Conservation (phyloP, 1,140 invertebrate genomes). For the Drosophila pseudoobscura region DNA sequence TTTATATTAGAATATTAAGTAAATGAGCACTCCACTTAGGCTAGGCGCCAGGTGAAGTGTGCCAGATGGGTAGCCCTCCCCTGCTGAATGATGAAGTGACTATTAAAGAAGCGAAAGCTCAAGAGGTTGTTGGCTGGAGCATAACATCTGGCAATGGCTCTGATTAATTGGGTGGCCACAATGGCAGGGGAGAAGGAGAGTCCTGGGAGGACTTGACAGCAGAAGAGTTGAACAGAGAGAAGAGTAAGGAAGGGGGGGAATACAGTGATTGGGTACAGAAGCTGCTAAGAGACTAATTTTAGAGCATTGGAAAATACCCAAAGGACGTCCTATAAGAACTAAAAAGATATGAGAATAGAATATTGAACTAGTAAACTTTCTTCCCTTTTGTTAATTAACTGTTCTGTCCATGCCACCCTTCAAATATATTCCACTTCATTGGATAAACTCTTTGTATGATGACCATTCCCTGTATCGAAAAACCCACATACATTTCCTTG, state of each 20-base stretch:
- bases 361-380: too few species aligned
- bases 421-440: constrained; percentile 10
- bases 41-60: constrained; percentile 30
- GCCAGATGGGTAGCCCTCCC: constrained; percentile 13
- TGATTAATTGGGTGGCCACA: constrained; percentile 12
- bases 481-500: constrained; percentile 11
- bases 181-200: background rate
- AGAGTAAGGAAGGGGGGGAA: too few species aligned
- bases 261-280: too few species aligned
- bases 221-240: background rate
- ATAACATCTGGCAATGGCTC: background rate
- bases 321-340: too few species aligned
- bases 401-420: too few species aligned
- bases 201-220: background rate
- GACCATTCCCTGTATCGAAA: background rate
- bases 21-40: constrained; percentile 59
- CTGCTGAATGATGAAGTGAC: constrained; percentile 28
- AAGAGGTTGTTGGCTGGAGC: background rate
- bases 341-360: too few species aligned
- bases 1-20: constrained; percentile 74
- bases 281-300: too few species aligned
- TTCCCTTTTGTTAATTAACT: too few species aligned
- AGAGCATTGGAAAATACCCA: too few species aligned
- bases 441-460: constrained; percentile 8
- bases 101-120: constrained; percentile 31